Percentiles rank a stretch among this genome's conserved stretches.
Evolutionary conservation across 2,888 invertebrate genomes (phyloP).

Genomic region (Mythimna ferrago): DNA sequence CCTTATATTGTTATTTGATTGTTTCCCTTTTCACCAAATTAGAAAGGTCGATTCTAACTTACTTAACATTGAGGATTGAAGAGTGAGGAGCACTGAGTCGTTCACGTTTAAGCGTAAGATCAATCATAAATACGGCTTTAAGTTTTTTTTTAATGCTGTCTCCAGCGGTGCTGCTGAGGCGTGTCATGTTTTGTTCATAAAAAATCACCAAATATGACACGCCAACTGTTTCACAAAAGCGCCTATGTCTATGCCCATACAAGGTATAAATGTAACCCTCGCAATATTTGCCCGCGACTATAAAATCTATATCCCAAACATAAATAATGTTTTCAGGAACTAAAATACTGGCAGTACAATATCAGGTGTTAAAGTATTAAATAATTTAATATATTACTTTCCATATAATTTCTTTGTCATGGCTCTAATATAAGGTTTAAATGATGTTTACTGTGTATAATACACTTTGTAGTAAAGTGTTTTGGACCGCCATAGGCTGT

Average conservation of each 20-base stretch:
- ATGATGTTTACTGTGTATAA: slow-evolving; percentile 93
- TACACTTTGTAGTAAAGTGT: slow-evolving; percentile 99
- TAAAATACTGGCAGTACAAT: slow-evolving; percentile 65
- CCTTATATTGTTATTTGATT: too few relatives aligned
- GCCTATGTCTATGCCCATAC: neutral
- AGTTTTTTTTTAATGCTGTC: too few relatives aligned
- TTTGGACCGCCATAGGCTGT: slow-evolving; percentile 99
- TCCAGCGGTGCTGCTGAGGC: neutral
- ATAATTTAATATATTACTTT: slow-evolving; percentile 57
- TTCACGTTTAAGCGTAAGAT: too few relatives aligned
- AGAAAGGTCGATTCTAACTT: too few relatives aligned
- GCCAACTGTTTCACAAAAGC: neutral
- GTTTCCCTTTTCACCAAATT: too few relatives aligned
- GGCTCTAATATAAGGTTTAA: slow-evolving; percentile 61
- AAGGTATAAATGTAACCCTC: neutral
- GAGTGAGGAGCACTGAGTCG: too few relatives aligned
- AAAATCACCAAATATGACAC: too few relatives aligned
- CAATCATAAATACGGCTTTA: too few relatives aligned
- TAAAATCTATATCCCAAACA: slow-evolving; percentile 24
- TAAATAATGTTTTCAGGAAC: slow-evolving; percentile 28
- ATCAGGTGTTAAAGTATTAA: slow-evolving; percentile 47
- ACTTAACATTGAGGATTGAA: too few relatives aligned
- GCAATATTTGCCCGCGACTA: slow-evolving; percentile 24
- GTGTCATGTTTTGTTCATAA: neutral
- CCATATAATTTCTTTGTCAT: slow-evolving; percentile 72